Evolutionary conservation across 2,113 vertebrate genomes (phyloP).

Genomic region (Dissostichus mawsoni): DNA sequence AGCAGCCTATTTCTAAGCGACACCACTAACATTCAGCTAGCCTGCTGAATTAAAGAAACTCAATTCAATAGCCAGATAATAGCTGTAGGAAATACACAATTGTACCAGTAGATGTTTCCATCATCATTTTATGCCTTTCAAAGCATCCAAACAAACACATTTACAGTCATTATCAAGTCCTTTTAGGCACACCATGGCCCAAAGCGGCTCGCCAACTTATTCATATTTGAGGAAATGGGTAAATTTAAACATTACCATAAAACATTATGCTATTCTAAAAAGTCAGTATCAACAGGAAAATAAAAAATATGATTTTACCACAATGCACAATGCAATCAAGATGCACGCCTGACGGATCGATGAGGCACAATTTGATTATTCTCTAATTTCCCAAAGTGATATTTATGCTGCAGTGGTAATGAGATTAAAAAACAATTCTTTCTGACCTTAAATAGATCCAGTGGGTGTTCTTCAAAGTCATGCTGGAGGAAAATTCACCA

Average conservation of each 20-base stretch:
- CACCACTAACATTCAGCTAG: not conserved
- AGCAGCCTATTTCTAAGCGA: not conserved
- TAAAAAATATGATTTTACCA: constrained; percentile 8
- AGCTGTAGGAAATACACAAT: not conserved
- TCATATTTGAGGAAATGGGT: not conserved
- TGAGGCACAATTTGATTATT: constrained; percentile 1
- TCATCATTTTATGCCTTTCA: not conserved
- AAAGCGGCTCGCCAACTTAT: not conserved
- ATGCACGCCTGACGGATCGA: constrained; percentile 14
- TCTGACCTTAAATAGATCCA: constrained; percentile 56
- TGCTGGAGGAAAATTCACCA: constrained; percentile 30
- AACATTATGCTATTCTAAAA: not conserved
- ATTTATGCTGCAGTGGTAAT: not conserved
- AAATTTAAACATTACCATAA: constrained; percentile 5
- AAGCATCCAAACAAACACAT: constrained; percentile 21
- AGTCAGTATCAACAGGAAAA: not conserved
- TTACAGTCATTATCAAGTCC: not conserved
- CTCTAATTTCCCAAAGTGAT: not conserved
- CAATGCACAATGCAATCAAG: constrained; percentile 16
- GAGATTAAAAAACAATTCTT: not conserved
- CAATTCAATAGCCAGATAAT: constrained; percentile 7
- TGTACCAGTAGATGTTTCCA: not conserved
- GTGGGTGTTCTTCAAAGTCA: constrained; percentile 27
- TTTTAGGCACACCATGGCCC: not conserved
- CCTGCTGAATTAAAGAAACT: not conserved